These are phyloP conservation scores for Nycticebus coucang DNA, from an alignment of 2,113 vertebrate genomes.

Conservation along the genomic window DNA sequence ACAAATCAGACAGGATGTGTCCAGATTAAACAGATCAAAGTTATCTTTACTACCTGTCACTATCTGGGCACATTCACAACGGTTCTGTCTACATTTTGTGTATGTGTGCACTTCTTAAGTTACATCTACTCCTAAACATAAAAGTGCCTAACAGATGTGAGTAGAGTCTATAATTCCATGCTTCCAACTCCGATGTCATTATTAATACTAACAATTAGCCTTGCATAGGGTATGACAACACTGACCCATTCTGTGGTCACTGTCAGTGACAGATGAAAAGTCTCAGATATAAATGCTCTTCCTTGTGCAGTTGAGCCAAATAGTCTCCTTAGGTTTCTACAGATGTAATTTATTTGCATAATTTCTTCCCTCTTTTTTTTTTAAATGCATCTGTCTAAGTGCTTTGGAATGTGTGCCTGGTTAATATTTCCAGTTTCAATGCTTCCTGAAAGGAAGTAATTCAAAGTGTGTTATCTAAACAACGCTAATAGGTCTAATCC, in stretches of 20 bases:
- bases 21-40: constrained; percentile 27
- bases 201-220: constrained; percentile 41
- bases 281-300: constrained; percentile 28
- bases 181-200: constrained; percentile 54
- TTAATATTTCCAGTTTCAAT: constrained; percentile 74
- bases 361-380: constrained; percentile 35
- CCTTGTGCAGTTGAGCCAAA: not conserved
- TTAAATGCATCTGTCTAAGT: constrained; percentile 73
- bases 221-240: constrained; percentile 41
- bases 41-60: not conserved
- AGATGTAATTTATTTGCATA: constrained; percentile 68
- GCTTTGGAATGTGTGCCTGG: constrained; percentile 72
- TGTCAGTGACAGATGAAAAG: constrained; percentile 62
- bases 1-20: not conserved
- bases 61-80: not conserved
- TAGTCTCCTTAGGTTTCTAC: constrained; percentile 32
- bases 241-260: constrained; percentile 10
- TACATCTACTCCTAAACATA: not conserved
- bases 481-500: constrained; percentile 83
- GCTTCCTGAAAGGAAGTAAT: constrained; percentile 89
- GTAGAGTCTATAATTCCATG: constrained; percentile 17
- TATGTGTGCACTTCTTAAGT: constrained; percentile 21
- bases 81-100: not conserved
- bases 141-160: not conserved
- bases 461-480: constrained; percentile 86